Base-by-base conservation (phyloP, 2,113 vertebrate genomes). In the Dendrocopos noguchii region DNA sequence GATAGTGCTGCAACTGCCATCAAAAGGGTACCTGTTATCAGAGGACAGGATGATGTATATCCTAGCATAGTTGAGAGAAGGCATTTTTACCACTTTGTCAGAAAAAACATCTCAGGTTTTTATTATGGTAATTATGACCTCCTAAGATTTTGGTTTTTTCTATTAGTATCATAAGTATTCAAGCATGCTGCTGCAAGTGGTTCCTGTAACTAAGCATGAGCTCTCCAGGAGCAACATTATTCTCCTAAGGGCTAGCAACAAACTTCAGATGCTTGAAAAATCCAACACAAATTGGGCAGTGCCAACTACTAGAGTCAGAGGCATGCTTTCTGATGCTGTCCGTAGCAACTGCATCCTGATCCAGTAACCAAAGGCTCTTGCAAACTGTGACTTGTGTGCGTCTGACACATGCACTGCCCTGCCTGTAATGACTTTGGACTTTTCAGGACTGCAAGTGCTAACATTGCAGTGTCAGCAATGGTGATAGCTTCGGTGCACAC, bases 41-140 rank as follows among this genome's bases (percentile, higher is more conserved):
- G 61, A 2, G 24, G 34, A 73, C 87, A 92, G 67, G 67, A 83
- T 91, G 72, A 95, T 93, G 42, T 59, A 80, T 36, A 66, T 15
- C n/a, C 56, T 7, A 25, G 39, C 5, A 17, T 5, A 50, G 15
- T 3, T 29, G 52, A 16, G n/a, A 80, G 4, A 12, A 60, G 63
- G 18, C 15, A 29, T 53, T 72, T 79, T 10, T 57, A 70, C 25
- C 17, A 19, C 53, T n/a, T 65, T 72, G 39, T 4, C 52, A 4
- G 9, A 91, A 80, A 89, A 44, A 15, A n/a, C 47, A 60, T 70
- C 52, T 79, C 29, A 66, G 33, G 39, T 63, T 84, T 81, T 68
- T 76, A 34, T 12, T 15, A 52, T 29, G 39, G 29, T 55, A 70
- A 66, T 46, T 66, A 46, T 72, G 9, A 76, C 11, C 34, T 65